Evolutionary conservation across 2,113 vertebrate species (phyloP), one percentile per base, ranked within the genome.

Genomic region (Cyanoliseus patagonus): DNA sequence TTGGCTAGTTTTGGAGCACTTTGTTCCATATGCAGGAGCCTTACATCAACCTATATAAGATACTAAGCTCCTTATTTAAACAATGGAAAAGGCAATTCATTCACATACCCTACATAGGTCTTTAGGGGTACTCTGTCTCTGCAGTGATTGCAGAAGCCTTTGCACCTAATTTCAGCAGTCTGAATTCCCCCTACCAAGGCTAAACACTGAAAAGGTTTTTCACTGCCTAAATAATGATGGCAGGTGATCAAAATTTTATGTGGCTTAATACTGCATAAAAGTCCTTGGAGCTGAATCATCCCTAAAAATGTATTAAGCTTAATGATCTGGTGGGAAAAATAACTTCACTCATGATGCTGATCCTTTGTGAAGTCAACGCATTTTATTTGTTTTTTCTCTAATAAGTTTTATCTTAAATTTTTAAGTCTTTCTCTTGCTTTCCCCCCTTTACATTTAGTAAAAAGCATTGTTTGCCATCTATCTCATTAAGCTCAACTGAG

Each of bases 301-400:
- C 81, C 24, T 0, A 96, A 98, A 96, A 98, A 98, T n/a, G 94
- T 98, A 67, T 97, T 98, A 68, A 97, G 83, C 97, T 98, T 81
- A 98, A 98, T 88, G 86, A 31, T 11, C 92, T 98, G 47, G 97
- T 98, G 91, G 97, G 98, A 46, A 95, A 98, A 97, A 10, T 6
- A 39, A 37, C 31, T 57, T 66, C 61, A 19, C 96, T 44, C 97
- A 97, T 31, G 98, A 98, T 94, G 91, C 98, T 97, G 98, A 97
- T 98, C 97, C 42, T 98, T 98, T 3, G 97, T 98, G 85, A 98
- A 98, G 2, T 96, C 96, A 97, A 53, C 19, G 19, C 6, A 51
- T 80, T 83, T 80, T 55, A 66, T 17, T 70, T 88, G 23, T 28
- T 92, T 80, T 37, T 59, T 90, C 41, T 67, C 14, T 47, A 59